Evolutionary conservation across 1,140 invertebrate genomes (phyloP).

Genomic region (Proctacanthus coquilletti): DNA sequence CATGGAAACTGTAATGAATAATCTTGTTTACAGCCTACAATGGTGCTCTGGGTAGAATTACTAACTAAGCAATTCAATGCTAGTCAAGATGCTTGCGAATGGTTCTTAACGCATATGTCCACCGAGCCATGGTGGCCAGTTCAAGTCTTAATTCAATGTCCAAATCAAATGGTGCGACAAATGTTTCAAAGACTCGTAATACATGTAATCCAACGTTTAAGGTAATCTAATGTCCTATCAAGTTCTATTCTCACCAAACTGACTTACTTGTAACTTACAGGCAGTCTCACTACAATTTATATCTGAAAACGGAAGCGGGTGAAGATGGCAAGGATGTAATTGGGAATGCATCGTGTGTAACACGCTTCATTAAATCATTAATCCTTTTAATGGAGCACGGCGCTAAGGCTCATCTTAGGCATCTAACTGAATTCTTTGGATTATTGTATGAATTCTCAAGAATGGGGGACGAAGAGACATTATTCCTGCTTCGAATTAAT

Average conservation of each 20-base stretch:
- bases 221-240: slow-evolving; percentile 32
- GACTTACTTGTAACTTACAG: slow-evolving; percentile 12
- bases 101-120: slow-evolving; percentile 87
- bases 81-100: slow-evolving; percentile 77
- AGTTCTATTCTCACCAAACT: too few species aligned
- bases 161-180: slow-evolving; percentile 88
- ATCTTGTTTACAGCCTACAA: slow-evolving; percentile 54
- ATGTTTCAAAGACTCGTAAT: slow-evolving; percentile 88
- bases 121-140: slow-evolving; percentile 88
- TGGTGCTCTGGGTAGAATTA: slow-evolving; percentile 91
- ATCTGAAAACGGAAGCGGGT: slow-evolving; percentile 52
- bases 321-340: slow-evolving; percentile 50
- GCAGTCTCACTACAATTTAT: slow-evolving; percentile 53
- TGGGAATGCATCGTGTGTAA: slow-evolving; percentile 76
- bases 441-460: slow-evolving; percentile 86
- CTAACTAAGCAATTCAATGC: slow-evolving; percentile 88
- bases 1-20: slow-evolving; percentile 4
- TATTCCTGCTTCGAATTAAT: slow-evolving; percentile 71
- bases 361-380: slow-evolving; percentile 77
- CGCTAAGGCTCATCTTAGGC: slow-evolving; percentile 68
- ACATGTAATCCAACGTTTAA: slow-evolving; percentile 80
- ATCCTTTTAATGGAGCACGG: slow-evolving; percentile 80
- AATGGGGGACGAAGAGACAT: slow-evolving; percentile 83
- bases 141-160: slow-evolving; percentile 87
- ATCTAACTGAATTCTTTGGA: slow-evolving; percentile 83